Base-by-base conservation (phyloP, 2,888 invertebrate genomes). In the Cerceris rybyensis region DNA sequence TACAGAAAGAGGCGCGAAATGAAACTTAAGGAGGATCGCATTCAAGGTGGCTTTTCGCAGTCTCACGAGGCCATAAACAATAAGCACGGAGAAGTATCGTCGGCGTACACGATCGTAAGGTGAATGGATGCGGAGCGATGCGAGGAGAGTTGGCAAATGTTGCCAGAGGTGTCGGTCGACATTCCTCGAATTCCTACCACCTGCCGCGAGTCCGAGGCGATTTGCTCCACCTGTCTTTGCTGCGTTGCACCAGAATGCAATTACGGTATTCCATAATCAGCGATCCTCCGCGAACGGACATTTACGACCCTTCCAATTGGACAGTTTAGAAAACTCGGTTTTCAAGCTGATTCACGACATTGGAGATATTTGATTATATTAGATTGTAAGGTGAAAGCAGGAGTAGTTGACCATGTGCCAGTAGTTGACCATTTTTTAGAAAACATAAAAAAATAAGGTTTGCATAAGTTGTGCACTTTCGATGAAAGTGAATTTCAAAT, bases 201-300 rank as follows among this genome's bases (percentile, higher is more conserved):
- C 82, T 78, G 80, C 82, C 70, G 65, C 71, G 64, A 69, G 54
- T 68, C 49, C 54, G 70, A 59, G n/a, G 46, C 77, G 82, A 84
- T 84, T 84, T 74, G 72, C 82, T 77, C 77, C 85, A 82, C 82
- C 82, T 82, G 85, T 75, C 85, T 80, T 75, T 79, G 69, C 77
- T 82, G 78, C 82, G 82, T 65, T 80, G 82, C 77, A 75, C 79
- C 80, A 77, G 83, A 72, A 71, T 71, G 74, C 74, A 75, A 70
- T 55, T 50, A 64, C 49, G 65, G 17, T 58, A 64, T 70, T 73
- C 75, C 75, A 60, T 70, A 72, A 82, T 75, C 70, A 60, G 71
- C 66, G 76, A 76, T 59, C 67, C 59, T 54, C 28, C 73, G 46
- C 9, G 28, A 0, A 6, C n/a, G 41, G 16, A 13, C 43, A 11